phyloP scores from a whole-genome alignment of 2,888 invertebrate species.

The Calameuta idolon region DNA sequence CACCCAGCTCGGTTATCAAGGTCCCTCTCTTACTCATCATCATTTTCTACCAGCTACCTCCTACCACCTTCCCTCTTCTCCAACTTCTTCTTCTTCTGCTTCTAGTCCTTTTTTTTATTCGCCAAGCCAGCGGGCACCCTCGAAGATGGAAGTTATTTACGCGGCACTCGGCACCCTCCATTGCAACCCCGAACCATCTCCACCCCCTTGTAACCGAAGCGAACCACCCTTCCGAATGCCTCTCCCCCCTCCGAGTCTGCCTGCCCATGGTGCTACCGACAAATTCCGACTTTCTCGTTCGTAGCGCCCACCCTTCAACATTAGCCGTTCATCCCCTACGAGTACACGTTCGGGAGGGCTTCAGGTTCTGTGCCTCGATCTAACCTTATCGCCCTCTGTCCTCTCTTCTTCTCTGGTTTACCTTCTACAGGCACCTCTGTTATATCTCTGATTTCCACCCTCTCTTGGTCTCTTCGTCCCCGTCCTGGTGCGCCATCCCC shows the following conservation, averaged over 20 bases:
- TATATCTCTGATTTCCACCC: constrained; percentile 8
- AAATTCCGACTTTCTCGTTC: not conserved
- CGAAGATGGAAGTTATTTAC: constrained; percentile 23
- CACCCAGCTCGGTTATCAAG: not conserved
- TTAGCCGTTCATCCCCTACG: not conserved
- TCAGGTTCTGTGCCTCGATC: not conserved
- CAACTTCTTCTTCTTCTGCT: constrained; percentile 2
- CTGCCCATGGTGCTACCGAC: not conserved
- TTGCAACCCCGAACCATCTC: constrained; percentile 23
- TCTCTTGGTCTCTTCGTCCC: not conserved
- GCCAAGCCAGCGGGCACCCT: constrained; percentile 21
- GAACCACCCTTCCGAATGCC: constrained; percentile 24
- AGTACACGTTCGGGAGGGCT: not conserved
- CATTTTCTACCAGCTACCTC: not conserved
- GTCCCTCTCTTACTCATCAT: constrained; percentile 6
- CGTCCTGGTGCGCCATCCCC: constrained; percentile 11
- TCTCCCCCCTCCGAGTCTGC: constrained; percentile 7
- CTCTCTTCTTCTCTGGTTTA: not conserved
- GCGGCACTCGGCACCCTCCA: constrained; percentile 12
- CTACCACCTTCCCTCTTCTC: not conserved
- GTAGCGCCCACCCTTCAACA: not conserved
- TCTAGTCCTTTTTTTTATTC: constrained; percentile 19
- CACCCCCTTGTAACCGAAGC: constrained; percentile 37
- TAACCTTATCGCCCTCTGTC: not conserved
- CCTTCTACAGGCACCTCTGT: not conserved